These are phyloP conservation scores for Vidua macroura DNA, from an alignment of 2,113 vertebrate genomes.

Conservation along the genomic window DNA sequence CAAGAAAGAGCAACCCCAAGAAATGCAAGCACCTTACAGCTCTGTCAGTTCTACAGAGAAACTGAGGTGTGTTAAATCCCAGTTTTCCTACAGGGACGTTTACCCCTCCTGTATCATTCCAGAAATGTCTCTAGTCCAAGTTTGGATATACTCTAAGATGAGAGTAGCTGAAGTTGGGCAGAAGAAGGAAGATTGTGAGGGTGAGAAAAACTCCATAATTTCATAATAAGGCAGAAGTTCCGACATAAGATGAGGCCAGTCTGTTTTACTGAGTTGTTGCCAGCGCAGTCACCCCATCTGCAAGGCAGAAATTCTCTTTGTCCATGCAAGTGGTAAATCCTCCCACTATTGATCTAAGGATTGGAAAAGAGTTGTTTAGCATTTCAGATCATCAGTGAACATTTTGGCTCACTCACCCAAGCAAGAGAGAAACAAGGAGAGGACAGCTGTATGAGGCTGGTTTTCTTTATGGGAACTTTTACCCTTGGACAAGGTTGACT, in stretches of 20 bases:
- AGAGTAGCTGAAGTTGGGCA: not conserved
- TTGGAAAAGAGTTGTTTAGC: not conserved
- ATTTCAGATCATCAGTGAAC: not conserved
- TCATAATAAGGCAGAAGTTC: not conserved
- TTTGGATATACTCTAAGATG: not conserved
- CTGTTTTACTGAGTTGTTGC: not conserved
- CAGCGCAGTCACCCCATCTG: not conserved
- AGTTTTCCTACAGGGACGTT: not conserved
- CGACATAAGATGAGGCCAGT: not conserved
- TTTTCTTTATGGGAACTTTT: not conserved
- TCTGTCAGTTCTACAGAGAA: not conserved
- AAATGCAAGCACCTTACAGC: not conserved
- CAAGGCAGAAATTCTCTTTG: not conserved
- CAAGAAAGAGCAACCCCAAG: not conserved
- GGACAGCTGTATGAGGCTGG: not conserved
- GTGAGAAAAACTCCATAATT: not conserved
- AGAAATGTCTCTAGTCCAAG: not conserved
- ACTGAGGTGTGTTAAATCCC: rapidly evolving
- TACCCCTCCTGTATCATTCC: not conserved
- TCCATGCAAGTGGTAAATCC: not conserved
- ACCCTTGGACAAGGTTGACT: rapidly evolving
- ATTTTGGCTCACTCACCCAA: not conserved
- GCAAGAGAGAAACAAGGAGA: not conserved
- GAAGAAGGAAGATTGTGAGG: not conserved
- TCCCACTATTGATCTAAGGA: not conserved